A percentile compares a stretch with the other conserved stretches of the same genome.
phyloP scores from a whole-genome alignment of 1,140 invertebrate genomes.

The Cotesia vestalis region DNA sequence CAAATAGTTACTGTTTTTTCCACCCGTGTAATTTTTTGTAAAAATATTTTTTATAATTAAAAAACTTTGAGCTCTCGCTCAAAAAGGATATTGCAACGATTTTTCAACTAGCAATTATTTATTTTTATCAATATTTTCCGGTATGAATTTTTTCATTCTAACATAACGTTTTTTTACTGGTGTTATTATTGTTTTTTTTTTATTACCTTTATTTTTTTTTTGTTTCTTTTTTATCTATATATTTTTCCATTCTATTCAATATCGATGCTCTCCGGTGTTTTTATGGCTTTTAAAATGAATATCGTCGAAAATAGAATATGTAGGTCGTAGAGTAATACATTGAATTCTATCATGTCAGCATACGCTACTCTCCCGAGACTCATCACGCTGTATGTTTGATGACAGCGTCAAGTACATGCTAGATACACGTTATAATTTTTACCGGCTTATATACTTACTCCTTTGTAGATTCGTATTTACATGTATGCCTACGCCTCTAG shows the following conservation, averaged over 20 bases:
- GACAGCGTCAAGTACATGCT: background rate
- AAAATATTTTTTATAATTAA: too few species aligned
- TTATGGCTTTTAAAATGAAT: constrained; percentile 20
- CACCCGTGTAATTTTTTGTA: too few species aligned
- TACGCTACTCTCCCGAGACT: background rate
- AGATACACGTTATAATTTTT: constrained; percentile 3
- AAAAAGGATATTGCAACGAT: too few species aligned
- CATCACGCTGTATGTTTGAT: constrained; percentile 11
- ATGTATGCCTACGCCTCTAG: background rate
- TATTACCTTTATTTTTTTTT: too few species aligned
- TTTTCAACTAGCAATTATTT: too few species aligned
- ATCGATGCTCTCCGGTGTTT: background rate
- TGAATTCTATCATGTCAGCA: constrained; percentile 5
- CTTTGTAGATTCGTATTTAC: background rate
- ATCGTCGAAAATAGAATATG: constrained; percentile 14
- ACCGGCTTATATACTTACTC: background rate
- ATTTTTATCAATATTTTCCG: too few species aligned
- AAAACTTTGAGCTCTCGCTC: too few species aligned
- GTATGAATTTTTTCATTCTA: too few species aligned
- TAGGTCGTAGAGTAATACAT: constrained; percentile 5
- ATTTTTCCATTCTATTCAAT: background rate
- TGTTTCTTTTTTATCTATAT: too few species aligned
- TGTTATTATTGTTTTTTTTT: too few species aligned
- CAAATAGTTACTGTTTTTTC: too few species aligned
- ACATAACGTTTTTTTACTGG: too few species aligned